phyloP scores from a whole-genome alignment of 2,888 invertebrate species.

The Coleophora deauratella region DNA sequence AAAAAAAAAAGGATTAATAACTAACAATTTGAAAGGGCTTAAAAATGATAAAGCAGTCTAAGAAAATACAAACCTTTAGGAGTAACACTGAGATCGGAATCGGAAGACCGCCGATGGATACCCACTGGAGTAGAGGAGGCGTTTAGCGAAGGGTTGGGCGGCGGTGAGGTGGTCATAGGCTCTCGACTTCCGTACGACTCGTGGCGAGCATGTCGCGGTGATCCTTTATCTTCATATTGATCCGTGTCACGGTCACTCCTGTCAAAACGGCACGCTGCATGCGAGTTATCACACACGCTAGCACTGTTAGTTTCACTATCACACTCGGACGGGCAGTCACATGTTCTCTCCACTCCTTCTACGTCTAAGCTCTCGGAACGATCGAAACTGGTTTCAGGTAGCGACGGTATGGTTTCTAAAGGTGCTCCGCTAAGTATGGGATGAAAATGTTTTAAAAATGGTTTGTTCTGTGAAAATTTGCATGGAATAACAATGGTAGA shows the following conservation, averaged over 20 bases:
- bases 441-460: conserved; percentile 52
- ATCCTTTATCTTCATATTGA: conserved; percentile 33
- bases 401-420: conserved; percentile 61
- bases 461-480: conserved; percentile 34
- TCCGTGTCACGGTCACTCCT: conserved; percentile 30
- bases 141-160: conserved; percentile 50
- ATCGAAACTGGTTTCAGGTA: conserved; percentile 52
- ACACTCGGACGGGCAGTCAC: conserved; percentile 14
- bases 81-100: conserved; percentile 93
- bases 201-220: conserved; percentile 68
- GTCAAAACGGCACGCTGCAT: conserved; percentile 69
- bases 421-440: conserved; percentile 48
- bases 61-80: conserved; percentile 83
- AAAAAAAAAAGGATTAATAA: neutral
- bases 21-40: neutral
- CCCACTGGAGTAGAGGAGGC: conserved; percentile 65
- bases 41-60: neutral
- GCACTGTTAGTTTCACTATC: conserved; percentile 49
- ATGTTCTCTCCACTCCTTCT: conserved; percentile 28
- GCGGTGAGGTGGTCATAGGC: conserved; percentile 38
- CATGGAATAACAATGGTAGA: conserved; percentile 33
- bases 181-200: conserved; percentile 71
- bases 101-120: conserved; percentile 89
- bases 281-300: conserved; percentile 73
- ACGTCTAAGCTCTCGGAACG: conserved; percentile 45